Evolutionary conservation across 1,140 invertebrate genomes (phyloP), one percentile per base, ranked within the genome.

Genomic region (Antheraea mylitta): DNA sequence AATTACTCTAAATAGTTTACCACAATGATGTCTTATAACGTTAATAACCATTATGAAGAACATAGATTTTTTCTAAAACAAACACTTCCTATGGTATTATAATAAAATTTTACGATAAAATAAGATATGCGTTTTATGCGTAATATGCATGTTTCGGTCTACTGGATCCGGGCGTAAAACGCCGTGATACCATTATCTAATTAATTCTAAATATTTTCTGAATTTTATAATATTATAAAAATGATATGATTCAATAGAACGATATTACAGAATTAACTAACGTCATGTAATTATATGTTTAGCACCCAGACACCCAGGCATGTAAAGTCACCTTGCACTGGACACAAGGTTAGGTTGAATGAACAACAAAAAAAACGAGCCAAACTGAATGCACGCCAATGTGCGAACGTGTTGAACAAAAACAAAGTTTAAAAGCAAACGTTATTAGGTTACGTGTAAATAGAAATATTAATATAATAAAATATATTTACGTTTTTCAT

Each of bases 271-370:
- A 85, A 82, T 83, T 78, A 83, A 79, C 74, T 80, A 83, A 82
- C 86, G 81, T 89, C 85, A 84, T 80, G 82, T 90, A 89, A 90
- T 91, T 89, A 89, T 79, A 90, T 80, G 85, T 86, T 88, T 87
- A 86, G 79, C 87, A 86, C 77, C 82, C 87, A 89, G 86, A 88
- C 86, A 82, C 78, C 80, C 87, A 89, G 85, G 83, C 86, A 84
- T 83, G 79, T 89, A 87, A 89, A 90, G 89, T 91, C 89, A 91
- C 89, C 88, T 91, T 91, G 87, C 80, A 76, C 67, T 81, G 72
- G 78, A 83, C 62, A 76, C 87, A 91, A 90, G 89, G 89, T 91
- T 89, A 87, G 72, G 76, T 85, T 87, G 79, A 87, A 87, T 87
- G 83, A 86, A 84, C 78, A 89, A 87, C 81, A 89, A 91, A 88